phyloP scores from a whole-genome alignment of 2,888 invertebrate genomes.

The Lissocephala sabroskyi region DNA sequence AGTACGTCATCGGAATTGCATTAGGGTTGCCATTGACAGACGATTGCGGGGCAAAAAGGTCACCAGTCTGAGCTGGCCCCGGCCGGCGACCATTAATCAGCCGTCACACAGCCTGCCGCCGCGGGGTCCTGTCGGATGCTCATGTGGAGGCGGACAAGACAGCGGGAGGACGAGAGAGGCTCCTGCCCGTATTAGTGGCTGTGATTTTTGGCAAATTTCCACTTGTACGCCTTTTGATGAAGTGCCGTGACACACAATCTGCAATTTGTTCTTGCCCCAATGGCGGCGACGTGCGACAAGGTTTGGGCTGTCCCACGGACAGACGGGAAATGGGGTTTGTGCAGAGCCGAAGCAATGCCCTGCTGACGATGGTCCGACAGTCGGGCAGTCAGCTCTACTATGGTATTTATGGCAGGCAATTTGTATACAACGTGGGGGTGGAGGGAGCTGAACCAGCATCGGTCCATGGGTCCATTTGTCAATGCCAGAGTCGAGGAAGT shows the following conservation, averaged over 20 bases:
- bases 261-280: slow-evolving; percentile 28
- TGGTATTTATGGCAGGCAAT: slow-evolving; percentile 54
- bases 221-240: slow-evolving; percentile 40
- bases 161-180: no score
- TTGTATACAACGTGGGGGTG: slow-evolving; percentile 25
- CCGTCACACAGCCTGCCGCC: no score
- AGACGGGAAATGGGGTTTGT: no score
- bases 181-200: slow-evolving; percentile 25
- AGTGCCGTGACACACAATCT: slow-evolving; percentile 25
- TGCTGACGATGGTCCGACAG: slow-evolving; percentile 43
- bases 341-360: no score
- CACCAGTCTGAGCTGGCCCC: neutral
- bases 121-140: no score
- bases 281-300: slow-evolving; percentile 31
- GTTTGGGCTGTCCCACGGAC: slow-evolving; percentile 60
- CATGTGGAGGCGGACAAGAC: no score
- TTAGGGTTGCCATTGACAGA: no score
- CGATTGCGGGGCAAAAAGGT: no score
- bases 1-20: no score
- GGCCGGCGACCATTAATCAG: slow-evolving; percentile 39
- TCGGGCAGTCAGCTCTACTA: slow-evolving; percentile 49
- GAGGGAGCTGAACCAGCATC: slow-evolving; percentile 7
- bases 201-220: slow-evolving; percentile 50
- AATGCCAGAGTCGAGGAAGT: slow-evolving; percentile 23
- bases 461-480: slow-evolving; percentile 24